A percentile compares a stretch with the other conserved stretches of the same genome.
These are phyloP conservation scores for Platysteira castanea DNA, from an alignment of 2,113 vertebrate species.

Conservation along the genomic window DNA sequence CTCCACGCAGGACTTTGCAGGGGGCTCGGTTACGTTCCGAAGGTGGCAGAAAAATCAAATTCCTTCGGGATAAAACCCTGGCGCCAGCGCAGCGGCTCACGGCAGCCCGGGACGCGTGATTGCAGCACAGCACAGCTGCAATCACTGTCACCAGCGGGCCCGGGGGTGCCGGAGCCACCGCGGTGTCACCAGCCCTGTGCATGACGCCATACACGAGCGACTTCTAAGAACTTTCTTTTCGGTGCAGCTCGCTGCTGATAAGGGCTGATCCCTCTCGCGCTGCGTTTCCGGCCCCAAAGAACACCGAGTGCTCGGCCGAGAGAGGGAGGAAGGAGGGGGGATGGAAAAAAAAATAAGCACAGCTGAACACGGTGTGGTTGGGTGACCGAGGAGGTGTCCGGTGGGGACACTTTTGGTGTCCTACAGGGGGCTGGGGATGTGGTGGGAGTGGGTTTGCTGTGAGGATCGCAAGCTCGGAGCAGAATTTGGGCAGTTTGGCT, in stretches of 20 bases:
- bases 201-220: neutral
- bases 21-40: fast-evolving
- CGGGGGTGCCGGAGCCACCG: neutral
- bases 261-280: neutral
- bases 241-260: neutral
- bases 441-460: neutral
- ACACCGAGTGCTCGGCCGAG: neutral
- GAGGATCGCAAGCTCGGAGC: fast-evolving
- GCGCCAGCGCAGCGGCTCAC: fast-evolving
- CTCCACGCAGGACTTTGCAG: neutral
- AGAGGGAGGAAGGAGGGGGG: neutral
- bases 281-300: slow-evolving; percentile 33
- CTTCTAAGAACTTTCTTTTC: slow-evolving; percentile 56
- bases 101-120: neutral
- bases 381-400: fast-evolving
- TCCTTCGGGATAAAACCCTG: neutral
- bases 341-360: neutral
- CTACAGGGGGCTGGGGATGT: fast-evolving
- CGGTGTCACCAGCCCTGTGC: neutral
- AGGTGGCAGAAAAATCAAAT: neutral
- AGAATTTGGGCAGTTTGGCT: neutral
- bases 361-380: neutral
- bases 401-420: neutral
- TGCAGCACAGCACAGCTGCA: neutral
- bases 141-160: neutral